These are phyloP conservation scores for Prosapia bicincta DNA, from an alignment of 2,888 invertebrate genomes.

Conservation along the genomic window DNA sequence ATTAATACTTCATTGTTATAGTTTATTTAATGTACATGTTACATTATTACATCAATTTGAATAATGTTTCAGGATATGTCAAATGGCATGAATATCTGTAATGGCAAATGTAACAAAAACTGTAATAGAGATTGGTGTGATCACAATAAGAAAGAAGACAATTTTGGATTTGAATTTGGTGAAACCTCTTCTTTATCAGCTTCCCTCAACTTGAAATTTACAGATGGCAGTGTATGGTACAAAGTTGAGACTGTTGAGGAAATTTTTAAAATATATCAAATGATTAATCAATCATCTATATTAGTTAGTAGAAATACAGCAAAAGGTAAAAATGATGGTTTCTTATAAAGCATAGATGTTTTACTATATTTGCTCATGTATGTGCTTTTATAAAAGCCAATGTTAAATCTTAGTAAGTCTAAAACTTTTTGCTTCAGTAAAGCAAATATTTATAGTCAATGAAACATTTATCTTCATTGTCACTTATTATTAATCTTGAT, in stretches of 20 bases:
- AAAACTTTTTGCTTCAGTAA: too few species aligned
- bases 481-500: too few species aligned
- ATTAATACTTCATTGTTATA: too few species aligned
- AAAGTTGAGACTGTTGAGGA: conserved; percentile 55
- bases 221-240: conserved; percentile 52
- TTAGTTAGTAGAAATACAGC: conserved; percentile 73
- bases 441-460: too few species aligned
- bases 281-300: conserved; percentile 51
- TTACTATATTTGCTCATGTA: too few species aligned
- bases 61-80: conserved; percentile 8
- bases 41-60: too few species aligned
- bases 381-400: too few species aligned
- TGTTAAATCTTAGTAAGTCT: too few species aligned
- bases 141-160: neutral
- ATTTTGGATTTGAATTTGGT: neutral
- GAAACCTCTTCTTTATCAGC: conserved; percentile 2
- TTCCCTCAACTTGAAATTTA: conserved; percentile 32
- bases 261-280: conserved; percentile 54
- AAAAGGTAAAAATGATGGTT: too few species aligned
- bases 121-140: neutral
- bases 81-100: neutral
- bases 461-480: too few species aligned
- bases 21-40: too few species aligned
- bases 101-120: neutral
- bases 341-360: too few species aligned